These are phyloP conservation scores for Cyclargus thomasi DNA, from an alignment of 1,140 invertebrate genomes.

Conservation along the genomic window DNA sequence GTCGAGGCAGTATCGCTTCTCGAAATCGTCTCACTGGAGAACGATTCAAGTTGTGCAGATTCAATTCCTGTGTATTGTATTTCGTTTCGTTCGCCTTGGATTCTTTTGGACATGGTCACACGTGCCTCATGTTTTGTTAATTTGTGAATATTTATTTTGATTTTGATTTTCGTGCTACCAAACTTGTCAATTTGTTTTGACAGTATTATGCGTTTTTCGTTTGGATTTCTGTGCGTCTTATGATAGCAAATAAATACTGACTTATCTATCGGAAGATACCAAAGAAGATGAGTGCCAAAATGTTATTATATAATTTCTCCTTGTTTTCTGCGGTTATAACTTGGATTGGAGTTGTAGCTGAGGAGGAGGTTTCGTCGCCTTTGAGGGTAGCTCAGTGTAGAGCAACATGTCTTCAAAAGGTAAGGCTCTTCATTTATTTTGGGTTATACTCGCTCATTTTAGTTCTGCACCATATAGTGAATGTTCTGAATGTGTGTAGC, in stretches of 20 bases:
- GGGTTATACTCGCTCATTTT: background rate
- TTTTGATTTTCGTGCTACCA: conserved; percentile 20
- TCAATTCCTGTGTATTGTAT: conserved; percentile 51
- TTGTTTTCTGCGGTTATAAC: conserved; percentile 59
- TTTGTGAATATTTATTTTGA: conserved; percentile 15
- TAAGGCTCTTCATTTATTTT: conserved; percentile 41
- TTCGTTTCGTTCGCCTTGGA: conserved; percentile 28
- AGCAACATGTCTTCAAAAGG: conserved; percentile 81
- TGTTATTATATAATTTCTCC: conserved; percentile 70
- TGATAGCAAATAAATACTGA: conserved; percentile 44
- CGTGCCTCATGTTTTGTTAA: conserved; percentile 25
- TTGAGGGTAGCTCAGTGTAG: conserved; percentile 80
- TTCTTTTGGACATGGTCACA: conserved; percentile 25
- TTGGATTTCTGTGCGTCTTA: conserved; percentile 59
- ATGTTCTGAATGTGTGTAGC: too few relatives aligned
- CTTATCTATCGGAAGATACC: conserved; percentile 46
- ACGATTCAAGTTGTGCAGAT: conserved; percentile 65
- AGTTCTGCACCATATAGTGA: background rate
- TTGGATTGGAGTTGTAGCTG: conserved; percentile 67
- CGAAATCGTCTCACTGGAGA: conserved; percentile 35
- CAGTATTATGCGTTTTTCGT: conserved; percentile 43
- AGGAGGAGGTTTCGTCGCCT: conserved; percentile 79
- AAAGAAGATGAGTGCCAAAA: conserved; percentile 74
- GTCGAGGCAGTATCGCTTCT: conserved; percentile 49
- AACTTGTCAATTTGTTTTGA: conserved; percentile 28